Base-by-base conservation (phyloP, 2,888 invertebrate genomes). In the Myopa testacea region DNA sequence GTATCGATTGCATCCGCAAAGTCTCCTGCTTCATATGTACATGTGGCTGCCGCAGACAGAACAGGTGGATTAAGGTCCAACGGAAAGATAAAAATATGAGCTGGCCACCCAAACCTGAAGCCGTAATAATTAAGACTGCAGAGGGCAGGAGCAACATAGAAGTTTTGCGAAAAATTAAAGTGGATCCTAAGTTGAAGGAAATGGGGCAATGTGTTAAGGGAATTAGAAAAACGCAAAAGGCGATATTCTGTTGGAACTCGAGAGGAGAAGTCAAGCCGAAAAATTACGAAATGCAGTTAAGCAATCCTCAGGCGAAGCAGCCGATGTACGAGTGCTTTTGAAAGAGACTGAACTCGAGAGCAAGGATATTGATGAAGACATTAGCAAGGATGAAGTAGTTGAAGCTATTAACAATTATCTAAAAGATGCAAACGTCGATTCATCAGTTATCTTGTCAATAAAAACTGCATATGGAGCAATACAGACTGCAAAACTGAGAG, bases 171-270 rank as follows among this genome's bases (percentile, higher is more conserved):
- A 63, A 63, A 1, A 34, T 63, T 63, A 34, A 58, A 26, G 58
- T 1, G 34, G 62, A 63, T 34, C 34, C 62, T 34, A 63, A 19
- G 34, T 63, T 63, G 26, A 63, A 63, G 62, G 16, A 63, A 63
- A 63, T 26, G 62, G 62, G 26, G 19, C 62, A 63, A 63, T 34
- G n/a, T n/a, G 62, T 63, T 63, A 63, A 63, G 26, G 62, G 62
- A 26, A 10, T 26, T 34, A n/a, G 10, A 26, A 34, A 63, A 63
- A 34, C n/a, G 62, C 8, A 26, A 63, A 63, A 63, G 62, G 62
- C 34, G 62, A 4, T 34, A 63, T 63, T 6, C 12, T 63, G 19
- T 26, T 63, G 62, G 62, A 63, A 63, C 3, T 63, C 10, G 34
- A 26, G 26, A 63, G 34, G 8, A 58, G 34, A 63, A 63, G 62